phyloP scores from a whole-genome alignment of 2,797 vertebrate genomes.

The Garrulus glandarius region DNA sequence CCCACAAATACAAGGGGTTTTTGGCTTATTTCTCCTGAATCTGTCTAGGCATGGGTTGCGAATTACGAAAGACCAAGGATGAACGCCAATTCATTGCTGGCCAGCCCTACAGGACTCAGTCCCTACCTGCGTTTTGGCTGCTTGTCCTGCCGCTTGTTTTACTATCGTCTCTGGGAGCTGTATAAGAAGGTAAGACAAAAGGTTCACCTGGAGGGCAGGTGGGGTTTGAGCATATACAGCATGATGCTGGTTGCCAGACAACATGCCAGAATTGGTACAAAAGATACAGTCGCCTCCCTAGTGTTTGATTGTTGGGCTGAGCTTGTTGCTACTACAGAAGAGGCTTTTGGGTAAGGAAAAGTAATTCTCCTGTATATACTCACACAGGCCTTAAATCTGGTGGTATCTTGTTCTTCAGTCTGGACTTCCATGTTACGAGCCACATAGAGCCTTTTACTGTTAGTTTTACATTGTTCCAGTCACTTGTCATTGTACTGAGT shows the following conservation, averaged over 20 bases:
- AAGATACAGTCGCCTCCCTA: background rate
- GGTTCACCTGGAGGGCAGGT: background rate
- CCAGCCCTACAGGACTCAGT: constrained; percentile 93
- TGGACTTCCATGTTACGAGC: background rate
- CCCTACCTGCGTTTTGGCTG: constrained; percentile 96
- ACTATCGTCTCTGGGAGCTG: constrained; percentile 92
- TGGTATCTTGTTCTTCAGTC: background rate
- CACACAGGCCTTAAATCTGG: background rate
- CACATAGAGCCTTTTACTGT: background rate
- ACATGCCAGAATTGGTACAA: background rate
- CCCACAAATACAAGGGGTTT: background rate
- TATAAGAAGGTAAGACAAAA: constrained; percentile 88
- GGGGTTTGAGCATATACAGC: background rate
- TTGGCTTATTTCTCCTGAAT: background rate
- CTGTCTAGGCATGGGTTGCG: constrained; percentile 90
- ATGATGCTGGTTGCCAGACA: background rate
- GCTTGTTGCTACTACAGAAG: background rate
- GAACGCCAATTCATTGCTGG: constrained; percentile 88
- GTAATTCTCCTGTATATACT: background rate
- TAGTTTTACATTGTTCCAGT: background rate
- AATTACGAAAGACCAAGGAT: constrained; percentile 90
- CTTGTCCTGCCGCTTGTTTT: constrained; percentile 90
- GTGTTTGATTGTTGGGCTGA: background rate
- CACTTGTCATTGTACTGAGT: background rate
- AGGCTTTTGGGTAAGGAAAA: background rate